phyloP scores from a whole-genome alignment of 2,888 invertebrate species.

The Cecidostiba fungosa region DNA sequence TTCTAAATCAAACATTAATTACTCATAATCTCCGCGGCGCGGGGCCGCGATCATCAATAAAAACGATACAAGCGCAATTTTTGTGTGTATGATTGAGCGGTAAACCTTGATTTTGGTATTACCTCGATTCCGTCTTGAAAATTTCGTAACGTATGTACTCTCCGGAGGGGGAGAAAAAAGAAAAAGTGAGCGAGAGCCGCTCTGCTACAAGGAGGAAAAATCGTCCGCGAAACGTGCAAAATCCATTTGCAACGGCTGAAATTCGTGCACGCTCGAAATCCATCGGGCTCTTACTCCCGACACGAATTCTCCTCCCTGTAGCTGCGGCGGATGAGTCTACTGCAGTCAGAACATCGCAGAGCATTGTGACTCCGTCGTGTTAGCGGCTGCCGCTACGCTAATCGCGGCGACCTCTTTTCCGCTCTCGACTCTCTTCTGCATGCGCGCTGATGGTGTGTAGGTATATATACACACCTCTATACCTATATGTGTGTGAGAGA shows the following conservation, averaged over 20 bases:
- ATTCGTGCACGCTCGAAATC: constrained; percentile 21
- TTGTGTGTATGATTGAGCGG: too few relatives aligned
- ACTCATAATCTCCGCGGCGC: neutral
- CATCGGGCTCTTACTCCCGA: neutral
- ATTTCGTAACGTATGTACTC: too few relatives aligned
- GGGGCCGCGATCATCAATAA: neutral
- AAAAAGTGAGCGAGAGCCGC: neutral
- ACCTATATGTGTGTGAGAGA: neutral
- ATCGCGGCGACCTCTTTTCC: constrained; percentile 72
- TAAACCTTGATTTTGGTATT: too few relatives aligned
- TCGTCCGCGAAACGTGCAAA: constrained; percentile 8
- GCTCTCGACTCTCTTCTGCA: constrained; percentile 61
- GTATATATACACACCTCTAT: too few relatives aligned
- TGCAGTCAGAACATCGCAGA: neutral
- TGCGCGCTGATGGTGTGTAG: too few relatives aligned
- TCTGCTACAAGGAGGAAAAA: neutral
- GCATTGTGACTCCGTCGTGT: constrained; percentile 66
- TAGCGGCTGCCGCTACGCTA: constrained; percentile 70
- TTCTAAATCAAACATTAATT: constrained; percentile 20
- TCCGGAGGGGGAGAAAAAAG: neutral
- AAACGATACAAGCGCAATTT: too few relatives aligned
- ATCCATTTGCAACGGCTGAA: constrained; percentile 30
- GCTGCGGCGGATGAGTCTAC: neutral
- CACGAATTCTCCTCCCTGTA: neutral
- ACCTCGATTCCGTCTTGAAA: too few relatives aligned